phyloP scores from a whole-genome alignment of 2,888 invertebrate genomes.

The Andrena hattorfiana region DNA sequence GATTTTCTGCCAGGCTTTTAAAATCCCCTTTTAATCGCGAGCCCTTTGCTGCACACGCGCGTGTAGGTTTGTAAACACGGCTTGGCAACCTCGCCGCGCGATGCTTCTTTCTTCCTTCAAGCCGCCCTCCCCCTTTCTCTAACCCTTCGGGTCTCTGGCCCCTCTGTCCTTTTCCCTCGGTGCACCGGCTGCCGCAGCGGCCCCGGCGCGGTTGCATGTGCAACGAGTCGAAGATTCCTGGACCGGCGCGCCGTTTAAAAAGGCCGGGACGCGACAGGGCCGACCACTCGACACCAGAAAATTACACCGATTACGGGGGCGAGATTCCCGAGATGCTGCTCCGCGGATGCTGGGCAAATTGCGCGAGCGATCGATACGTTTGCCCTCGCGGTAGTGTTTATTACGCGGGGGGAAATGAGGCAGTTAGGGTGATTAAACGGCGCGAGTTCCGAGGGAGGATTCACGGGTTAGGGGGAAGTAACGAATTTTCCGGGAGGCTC shows the following conservation, averaged over 20 bases:
- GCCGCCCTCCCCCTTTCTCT: neutral
- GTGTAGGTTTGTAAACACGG: constrained; percentile 56
- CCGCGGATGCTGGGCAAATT: constrained; percentile 41
- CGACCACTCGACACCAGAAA: constrained; percentile 67
- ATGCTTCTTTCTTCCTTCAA: constrained; percentile 15
- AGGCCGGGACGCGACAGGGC: constrained; percentile 52
- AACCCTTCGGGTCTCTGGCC: neutral
- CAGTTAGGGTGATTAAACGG: constrained; percentile 32
- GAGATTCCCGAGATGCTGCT: constrained; percentile 50
- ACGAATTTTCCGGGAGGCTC: constrained; percentile 21
- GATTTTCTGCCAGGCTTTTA: constrained; percentile 46
- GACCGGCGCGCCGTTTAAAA: constrained; percentile 49
- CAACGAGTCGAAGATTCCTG: constrained; percentile 66
- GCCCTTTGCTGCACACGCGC: constrained; percentile 23
- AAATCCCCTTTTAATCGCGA: constrained; percentile 51
- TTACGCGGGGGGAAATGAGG: constrained; percentile 1
- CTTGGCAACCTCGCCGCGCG: constrained; percentile 58
- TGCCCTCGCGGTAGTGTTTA: neutral
- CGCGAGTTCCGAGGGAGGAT: neutral
- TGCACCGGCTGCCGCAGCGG: constrained; percentile 6
- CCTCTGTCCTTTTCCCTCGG: neutral
- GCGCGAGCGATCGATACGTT: constrained; percentile 59
- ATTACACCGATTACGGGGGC: constrained; percentile 66
- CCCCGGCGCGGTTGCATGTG: constrained; percentile 47
- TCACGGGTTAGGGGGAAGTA: neutral